Conservation (phyloP, 2,888 invertebrate genomes). For the Lottia gigantea region DNA sequence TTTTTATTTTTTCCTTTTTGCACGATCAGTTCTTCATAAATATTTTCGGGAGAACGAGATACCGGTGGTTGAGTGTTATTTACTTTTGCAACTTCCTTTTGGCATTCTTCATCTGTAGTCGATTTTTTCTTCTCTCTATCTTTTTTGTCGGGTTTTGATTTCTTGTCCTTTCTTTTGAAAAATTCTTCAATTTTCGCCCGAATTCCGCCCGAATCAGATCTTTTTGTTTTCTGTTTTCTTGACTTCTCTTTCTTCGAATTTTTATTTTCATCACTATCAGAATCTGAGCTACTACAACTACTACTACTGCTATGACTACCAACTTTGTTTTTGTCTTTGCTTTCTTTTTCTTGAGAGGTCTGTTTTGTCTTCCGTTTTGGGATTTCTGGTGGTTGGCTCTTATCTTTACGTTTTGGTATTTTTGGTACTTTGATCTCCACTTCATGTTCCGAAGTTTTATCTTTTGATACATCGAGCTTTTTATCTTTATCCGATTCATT, state of each 20-base stretch:
- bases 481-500: neutral
- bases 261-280: neutral
- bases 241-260: neutral
- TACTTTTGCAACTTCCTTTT: neutral
- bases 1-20: neutral
- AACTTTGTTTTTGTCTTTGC: no score
- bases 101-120: neutral
- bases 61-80: neutral
- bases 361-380: no score
- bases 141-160: neutral
- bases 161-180: constrained; percentile 10
- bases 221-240: neutral
- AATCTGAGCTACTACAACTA: neutral
- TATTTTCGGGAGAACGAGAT: neutral
- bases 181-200: neutral
- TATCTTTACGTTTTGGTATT: no score
- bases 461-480: neutral
- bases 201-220: neutral
- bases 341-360: no score
- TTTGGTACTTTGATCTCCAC: no score
- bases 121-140: constrained; percentile 11
- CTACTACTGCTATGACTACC: neutral
- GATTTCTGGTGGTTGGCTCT: no score
- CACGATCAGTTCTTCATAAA: neutral
- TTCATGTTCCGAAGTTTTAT: neutral